Evolutionary conservation across 1,140 invertebrate species (phyloP), one percentile per base, ranked within the genome.

Genomic region (Musca vetustissima): DNA sequence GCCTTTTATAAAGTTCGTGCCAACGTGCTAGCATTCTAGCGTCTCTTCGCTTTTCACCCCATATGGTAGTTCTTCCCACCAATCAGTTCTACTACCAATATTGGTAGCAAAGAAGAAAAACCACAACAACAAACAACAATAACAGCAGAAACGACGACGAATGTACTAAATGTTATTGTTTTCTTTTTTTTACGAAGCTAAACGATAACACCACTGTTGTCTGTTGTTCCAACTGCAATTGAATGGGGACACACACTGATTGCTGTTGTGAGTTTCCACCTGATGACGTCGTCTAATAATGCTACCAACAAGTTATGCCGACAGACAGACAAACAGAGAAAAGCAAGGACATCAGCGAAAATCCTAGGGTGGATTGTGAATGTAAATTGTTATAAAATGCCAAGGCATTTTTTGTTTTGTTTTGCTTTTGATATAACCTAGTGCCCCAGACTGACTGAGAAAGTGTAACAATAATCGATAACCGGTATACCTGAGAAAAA

Each of bases 1-100:
- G 70, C 70, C 73, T 79, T 79, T 79, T 79, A 79, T 79, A 79
- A 70, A 72, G 72, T 52, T 70, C 68, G 68, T 67, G 72, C 24
- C 13, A 50, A 15, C 14, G 3, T 49, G 22, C 43, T 36, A 28
- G 28, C 28, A 28, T 28, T 28, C 28, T 28, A 8, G 28, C 28
- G 28, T 28, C 28, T 52, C n/a, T 52, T 9, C 13, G 7, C 49
- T 21, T 19, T 52, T 19, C 49, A 9, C 17, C 21, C 21, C 17
- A 22, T 52, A 52, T 59, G 15, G 55, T 28, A n/a, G 15, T 15
- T 6, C 55, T 28, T 61, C 19, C 49, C 28, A 36, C 28, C 57
- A 61, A 36, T 61, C 32, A 43, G 32, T n/a, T 28, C 36, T 19
- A 17, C 28, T 61, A 61, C 57, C 57, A 61, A 61, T 61, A 61